These are phyloP conservation scores for Zygothrica quintamaculata DNA, from an alignment of 2,888 invertebrate species.

Conservation along the genomic window DNA sequence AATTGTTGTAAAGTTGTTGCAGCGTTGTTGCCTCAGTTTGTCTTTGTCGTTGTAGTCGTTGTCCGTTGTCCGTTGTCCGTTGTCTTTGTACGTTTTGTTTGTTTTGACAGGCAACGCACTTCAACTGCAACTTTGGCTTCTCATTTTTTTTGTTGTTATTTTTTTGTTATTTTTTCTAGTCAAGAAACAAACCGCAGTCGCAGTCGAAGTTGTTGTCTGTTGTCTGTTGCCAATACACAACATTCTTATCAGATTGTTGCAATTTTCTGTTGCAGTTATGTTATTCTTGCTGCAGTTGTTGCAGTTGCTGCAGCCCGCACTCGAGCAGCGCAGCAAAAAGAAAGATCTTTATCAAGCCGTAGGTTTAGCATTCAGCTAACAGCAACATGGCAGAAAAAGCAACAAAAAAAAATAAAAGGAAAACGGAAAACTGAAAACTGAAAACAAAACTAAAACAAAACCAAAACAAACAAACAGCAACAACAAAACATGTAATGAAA, in stretches of 20 bases:
- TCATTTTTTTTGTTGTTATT: constrained; percentile 13
- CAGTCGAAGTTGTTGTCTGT: constrained; percentile 31
- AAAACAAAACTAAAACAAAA: constrained; percentile 42
- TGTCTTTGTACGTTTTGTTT: constrained; percentile 52
- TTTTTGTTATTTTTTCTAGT: constrained; percentile 22
- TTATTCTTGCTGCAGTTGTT: constrained; percentile 36
- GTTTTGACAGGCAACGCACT: constrained; percentile 60
- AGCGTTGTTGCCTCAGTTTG: constrained; percentile 13
- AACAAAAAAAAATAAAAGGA: constrained; percentile 19
- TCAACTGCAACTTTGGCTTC: constrained; percentile 37
- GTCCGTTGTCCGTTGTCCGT: constrained; percentile 16
- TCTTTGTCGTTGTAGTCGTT: constrained; percentile 9
- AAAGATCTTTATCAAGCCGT: constrained; percentile 77
- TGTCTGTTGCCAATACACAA: constrained; percentile 58
- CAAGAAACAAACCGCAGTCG: constrained; percentile 46
- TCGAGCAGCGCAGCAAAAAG: constrained; percentile 42
- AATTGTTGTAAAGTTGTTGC: constrained; percentile 28
- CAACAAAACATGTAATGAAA: constrained; percentile 75
- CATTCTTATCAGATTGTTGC: constrained; percentile 78
- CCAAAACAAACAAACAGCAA: constrained; percentile 37
- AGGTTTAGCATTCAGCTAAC: constrained; percentile 64
- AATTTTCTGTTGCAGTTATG: constrained; percentile 62
- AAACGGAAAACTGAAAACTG: no score
- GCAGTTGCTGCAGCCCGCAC: constrained; percentile 60
- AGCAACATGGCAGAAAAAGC: constrained; percentile 40